Evolutionary conservation across 2,113 vertebrate genomes (phyloP).

Genomic region (Pseudopodoces humilis): DNA sequence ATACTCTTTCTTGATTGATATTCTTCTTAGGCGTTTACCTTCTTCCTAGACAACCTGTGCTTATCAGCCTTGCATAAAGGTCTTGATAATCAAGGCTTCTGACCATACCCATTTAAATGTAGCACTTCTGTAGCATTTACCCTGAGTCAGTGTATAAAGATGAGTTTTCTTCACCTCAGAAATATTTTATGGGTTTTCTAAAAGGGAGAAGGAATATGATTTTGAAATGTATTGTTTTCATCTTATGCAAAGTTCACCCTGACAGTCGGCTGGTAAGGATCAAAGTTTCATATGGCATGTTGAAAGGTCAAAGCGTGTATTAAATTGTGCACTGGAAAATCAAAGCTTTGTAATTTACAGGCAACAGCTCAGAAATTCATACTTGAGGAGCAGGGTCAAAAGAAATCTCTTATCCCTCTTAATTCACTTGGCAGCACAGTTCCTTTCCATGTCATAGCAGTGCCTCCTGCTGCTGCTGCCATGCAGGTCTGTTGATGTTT

Average conservation of each 20-base stretch:
- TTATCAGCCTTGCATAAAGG: not conserved
- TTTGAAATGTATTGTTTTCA: slow-evolving; percentile 48
- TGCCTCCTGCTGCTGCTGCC: slow-evolving; percentile 40
- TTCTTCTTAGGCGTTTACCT: not conserved
- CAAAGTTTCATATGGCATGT: slow-evolving; percentile 52
- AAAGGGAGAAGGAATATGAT: not conserved
- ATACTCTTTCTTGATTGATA: not conserved
- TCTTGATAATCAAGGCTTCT: slow-evolving; percentile 7
- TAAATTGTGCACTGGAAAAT: slow-evolving; percentile 59
- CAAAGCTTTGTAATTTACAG: slow-evolving; percentile 60
- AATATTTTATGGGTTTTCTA: slow-evolving; percentile 25
- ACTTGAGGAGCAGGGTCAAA: slow-evolving; percentile 35
- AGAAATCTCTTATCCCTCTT: slow-evolving; percentile 29
- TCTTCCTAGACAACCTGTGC: not conserved
- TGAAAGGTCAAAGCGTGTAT: slow-evolving; percentile 60
- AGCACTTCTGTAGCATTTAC: slow-evolving; percentile 41
- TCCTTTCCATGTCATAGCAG: not conserved
- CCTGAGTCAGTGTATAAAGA: not conserved
- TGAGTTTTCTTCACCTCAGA: not conserved
- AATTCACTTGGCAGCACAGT: not conserved
- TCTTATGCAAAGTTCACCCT: slow-evolving; percentile 61
- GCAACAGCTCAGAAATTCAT: slow-evolving; percentile 31
- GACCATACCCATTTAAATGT: slow-evolving; percentile 10
- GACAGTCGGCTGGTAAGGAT: slow-evolving; percentile 56
- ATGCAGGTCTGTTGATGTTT: not conserved